Base-by-base conservation (phyloP, 2,113 vertebrate genomes). In the Columba janthina region DNA sequence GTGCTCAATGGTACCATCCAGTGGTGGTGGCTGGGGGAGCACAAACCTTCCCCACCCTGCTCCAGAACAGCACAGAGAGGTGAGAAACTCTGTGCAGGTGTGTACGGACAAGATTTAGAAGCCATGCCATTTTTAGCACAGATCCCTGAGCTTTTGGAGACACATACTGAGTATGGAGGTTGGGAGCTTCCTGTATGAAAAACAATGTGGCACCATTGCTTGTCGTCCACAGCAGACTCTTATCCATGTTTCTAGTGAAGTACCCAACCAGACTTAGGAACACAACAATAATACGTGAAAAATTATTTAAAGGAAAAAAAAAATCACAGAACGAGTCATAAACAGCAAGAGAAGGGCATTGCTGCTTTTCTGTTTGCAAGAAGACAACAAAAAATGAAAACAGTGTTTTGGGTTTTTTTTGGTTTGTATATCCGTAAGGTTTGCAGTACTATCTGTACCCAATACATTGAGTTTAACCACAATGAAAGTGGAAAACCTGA, bases 61-160 rank as follows among this genome's bases (percentile, higher is more conserved):
- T 48, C 42, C 18, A 21, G 7, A 44, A 34, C 9, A 38, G 11
- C 67, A 48, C 12, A 10, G 34, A 31, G 51, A 29, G 31, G 15
- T 46, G 50, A n/a, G 42, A 80, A 56, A 15, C 44, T n/a, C 15
- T 6, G 7, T 29, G 28, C 13, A 9, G 10, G 26, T 19, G n/a
- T 46, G 32, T 12, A 51, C 69, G 46, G 65, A 10, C 28, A 15
- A 48, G 15, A 10, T 24, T 21, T 51, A 17, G 34, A 36, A 24
- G 17, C 1, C 0, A 0, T 10, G 2, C 25, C 6, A 1, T 2
- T 64, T 69, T 72, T 15, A 66, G 14, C 36, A 73, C 2, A 5
- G 58, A 54, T 53, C 54, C 31, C 46, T n/a, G 15, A 24, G 25
- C 16, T 42, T 69, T 32, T 46, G 46, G 46, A 57, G 29, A 14